Base-by-base conservation (phyloP, 2,113 vertebrate species). In the Tinamus guttatus region DNA sequence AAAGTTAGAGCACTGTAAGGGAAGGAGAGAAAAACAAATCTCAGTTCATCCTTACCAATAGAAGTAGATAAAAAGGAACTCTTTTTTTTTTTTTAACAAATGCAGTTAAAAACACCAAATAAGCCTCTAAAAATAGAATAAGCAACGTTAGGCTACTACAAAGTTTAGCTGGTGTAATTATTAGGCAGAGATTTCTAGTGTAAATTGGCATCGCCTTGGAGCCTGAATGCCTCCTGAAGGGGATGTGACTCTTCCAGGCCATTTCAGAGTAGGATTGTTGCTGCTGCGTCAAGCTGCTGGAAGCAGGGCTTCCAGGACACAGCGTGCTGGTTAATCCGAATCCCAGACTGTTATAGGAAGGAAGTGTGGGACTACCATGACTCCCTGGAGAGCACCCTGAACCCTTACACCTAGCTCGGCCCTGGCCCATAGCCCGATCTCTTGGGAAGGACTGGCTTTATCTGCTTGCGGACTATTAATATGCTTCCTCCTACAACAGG, bases 311-410 rank as follows among this genome's bases (percentile, higher is more conserved):
- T 58, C 47, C 49, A 14, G 34, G 19, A 36, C 0, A 0, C 28
- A 21, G 13, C 30, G 21, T 27, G 15, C 7, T 3, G 1, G 6
- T 7, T 5, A 38, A 64, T 7, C 28, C 3, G 0, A 27, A 68
- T 36, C 49, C 71, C 63, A 90, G 19, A 38, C 25, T 49, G 32
- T 59, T 49, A 49, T 2, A 2, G 25, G 81, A 77, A 93, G 47
- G 20, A 49, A 62, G 13, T 8, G 24, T 0, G 6, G 12, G 49
- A 43, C 17, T 30, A 40, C 43, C 36, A 58, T 40, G 24, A 19
- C n/a, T 74, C 47, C 52, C 32, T 52, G 36, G 45, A 34, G 49
- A 54, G 14, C 16, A 41, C 12, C 41, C 41, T 59, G 56, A 56
- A 75, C 25, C 30, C 16, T 47, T 7, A 22, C 2, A 45, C 13